A percentile compares a stretch with the other conserved stretches of the same genome.
phyloP scores from a whole-genome alignment of 2,113 vertebrate genomes.

The Microcebus tavaratra region DNA sequence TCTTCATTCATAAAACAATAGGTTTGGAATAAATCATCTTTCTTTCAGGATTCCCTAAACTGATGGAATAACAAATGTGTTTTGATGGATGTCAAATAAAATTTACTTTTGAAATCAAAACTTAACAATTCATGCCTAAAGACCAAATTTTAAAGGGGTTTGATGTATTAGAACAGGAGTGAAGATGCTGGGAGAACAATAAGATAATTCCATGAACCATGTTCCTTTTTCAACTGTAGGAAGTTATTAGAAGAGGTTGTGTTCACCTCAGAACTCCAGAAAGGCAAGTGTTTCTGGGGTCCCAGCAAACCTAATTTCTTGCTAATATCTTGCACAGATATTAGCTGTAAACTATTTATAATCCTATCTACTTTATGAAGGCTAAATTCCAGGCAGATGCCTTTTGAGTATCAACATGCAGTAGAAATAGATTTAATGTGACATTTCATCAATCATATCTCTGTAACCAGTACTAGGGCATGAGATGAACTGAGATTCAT shows the following conservation, averaged over 20 bases:
- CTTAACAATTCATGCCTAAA: neutral
- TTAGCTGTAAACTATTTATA: slow-evolving; percentile 48
- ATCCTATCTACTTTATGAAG: slow-evolving; percentile 60
- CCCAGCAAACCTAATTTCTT: slow-evolving; percentile 62
- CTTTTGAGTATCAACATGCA: slow-evolving; percentile 64
- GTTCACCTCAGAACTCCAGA: slow-evolving; percentile 22
- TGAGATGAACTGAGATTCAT: slow-evolving; percentile 2
- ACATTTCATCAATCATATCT: slow-evolving; percentile 62
- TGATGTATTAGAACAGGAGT: neutral
- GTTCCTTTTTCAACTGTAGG: neutral
- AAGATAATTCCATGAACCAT: neutral
- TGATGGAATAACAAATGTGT: slow-evolving; percentile 43
- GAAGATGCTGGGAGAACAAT: neutral
- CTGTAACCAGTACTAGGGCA: slow-evolving; percentile 15
- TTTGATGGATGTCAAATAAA: slow-evolving; percentile 52
- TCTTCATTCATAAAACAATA: slow-evolving; percentile 61
- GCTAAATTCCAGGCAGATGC: slow-evolving; percentile 57
- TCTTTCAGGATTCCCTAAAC: slow-evolving; percentile 48
- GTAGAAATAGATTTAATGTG: slow-evolving; percentile 60
- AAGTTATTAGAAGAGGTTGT: neutral
- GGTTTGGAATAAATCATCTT: slow-evolving; percentile 52
- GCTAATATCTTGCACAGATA: slow-evolving; percentile 41
- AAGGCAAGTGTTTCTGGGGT: slow-evolving; percentile 39
- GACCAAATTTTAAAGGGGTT: slow-evolving; percentile 17
- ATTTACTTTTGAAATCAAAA: slow-evolving; percentile 60